Conservation (phyloP, 2,797 vertebrate genomes). For the Sebastes taczanowskii region DNA sequence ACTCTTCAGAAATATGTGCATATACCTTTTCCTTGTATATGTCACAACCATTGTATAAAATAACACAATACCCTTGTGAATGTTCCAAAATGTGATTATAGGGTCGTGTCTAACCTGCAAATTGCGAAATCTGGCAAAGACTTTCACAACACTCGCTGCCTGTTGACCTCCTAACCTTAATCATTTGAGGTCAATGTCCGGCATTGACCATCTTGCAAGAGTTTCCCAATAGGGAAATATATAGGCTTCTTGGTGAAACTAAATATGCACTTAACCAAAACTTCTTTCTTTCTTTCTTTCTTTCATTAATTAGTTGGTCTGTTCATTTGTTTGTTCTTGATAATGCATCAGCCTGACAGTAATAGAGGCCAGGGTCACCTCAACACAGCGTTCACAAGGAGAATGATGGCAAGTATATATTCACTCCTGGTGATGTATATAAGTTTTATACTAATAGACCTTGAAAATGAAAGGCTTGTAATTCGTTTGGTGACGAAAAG, state of each 20-base stretch:
- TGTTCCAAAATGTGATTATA: background rate
- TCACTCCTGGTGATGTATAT: background rate
- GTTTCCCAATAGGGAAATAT: too few species aligned
- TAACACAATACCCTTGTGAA: background rate
- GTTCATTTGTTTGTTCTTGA: background rate
- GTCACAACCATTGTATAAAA: background rate
- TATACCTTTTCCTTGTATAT: background rate
- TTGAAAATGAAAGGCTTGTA: background rate
- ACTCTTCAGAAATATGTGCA: background rate
- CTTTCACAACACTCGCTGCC: fast-evolving
- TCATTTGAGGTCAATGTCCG: too few species aligned
- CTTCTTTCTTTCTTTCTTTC: background rate
- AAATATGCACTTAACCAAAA: background rate
- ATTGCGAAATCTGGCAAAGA: too few species aligned
- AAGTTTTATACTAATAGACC: background rate
- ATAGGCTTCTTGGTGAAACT: background rate
- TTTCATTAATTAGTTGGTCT: background rate
- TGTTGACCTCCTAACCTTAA: too few species aligned
- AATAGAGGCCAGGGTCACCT: background rate
- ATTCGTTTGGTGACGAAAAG: background rate
- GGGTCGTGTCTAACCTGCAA: too few species aligned
- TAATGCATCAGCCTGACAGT: background rate
- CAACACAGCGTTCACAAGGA: background rate
- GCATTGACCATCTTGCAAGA: too few species aligned
- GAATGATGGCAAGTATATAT: background rate